Percentiles rank a stretch among this genome's conserved stretches.
Evolutionary conservation across 2,797 vertebrate genomes (phyloP).

Genomic region (Rhincodon typus): DNA sequence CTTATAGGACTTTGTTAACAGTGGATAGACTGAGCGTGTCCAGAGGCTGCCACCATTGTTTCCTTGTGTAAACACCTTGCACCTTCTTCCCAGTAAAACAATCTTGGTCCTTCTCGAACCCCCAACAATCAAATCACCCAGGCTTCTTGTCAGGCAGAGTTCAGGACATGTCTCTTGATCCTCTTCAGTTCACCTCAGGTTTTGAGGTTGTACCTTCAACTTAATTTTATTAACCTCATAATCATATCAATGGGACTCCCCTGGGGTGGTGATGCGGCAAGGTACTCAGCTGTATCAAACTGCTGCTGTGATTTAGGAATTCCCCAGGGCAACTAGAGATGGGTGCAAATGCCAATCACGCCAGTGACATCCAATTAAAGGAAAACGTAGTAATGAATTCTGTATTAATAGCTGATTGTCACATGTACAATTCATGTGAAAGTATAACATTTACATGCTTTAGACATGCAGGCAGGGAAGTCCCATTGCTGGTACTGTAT

Average conservation of each 20-base stretch:
- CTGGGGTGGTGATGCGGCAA: neutral
- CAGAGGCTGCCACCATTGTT: no score
- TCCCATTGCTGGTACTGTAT: neutral
- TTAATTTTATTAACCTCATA: no score
- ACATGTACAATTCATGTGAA: neutral
- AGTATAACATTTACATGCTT: neutral
- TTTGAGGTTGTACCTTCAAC: no score
- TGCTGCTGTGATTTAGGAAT: neutral
- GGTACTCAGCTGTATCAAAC: neutral
- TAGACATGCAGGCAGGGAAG: neutral
- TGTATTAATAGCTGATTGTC: neutral
- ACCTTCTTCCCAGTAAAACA: no score
- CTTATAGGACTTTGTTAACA: neutral
- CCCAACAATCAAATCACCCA: no score
- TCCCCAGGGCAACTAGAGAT: neutral
- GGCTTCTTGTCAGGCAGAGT: no score
- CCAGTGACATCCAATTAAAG: neutral
- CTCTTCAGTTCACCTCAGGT: no score
- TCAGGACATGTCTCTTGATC: no score
- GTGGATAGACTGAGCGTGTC: no score
- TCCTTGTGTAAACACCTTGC: no score
- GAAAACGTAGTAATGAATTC: neutral
- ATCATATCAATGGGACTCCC: neutral
- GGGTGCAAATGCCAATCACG: neutral
- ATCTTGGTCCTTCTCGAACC: no score